Evolutionary conservation across 2,888 invertebrate genomes (phyloP), one percentile per base, ranked within the genome.

Genomic region (Cataglyphis altisquamis): DNA sequence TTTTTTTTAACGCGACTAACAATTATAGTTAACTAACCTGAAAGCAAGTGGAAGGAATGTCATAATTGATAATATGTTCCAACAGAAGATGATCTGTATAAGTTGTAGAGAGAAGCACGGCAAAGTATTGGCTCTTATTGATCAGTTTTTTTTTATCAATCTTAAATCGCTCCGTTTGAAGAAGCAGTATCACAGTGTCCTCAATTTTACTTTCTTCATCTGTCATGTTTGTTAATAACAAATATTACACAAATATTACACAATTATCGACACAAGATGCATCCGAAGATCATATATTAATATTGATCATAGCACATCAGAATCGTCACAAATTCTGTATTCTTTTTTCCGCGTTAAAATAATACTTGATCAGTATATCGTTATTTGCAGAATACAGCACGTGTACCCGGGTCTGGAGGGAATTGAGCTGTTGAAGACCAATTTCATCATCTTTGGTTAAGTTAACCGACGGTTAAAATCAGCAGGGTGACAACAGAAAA

Each of bases 61-160:
- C 90, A 82, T 92, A 94, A 83, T 93, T 93, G 32, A 94, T 91
- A 64, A 82, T 82, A 57, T 93, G 90, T 82, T 92, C 91, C 18
- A 90, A 86, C 29, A 87, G 86, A 25, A 74, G 82, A 41, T 91
- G 91, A 82, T 94, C 93, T 12, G 85, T 89, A 70, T 92, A 93
- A 70, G 91, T 91, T 45, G 90, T 87, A 0, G 92, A 92, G 29
- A 92, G 91, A 60, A 93, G 89, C 1, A 91, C 90, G 0, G 89
- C 87, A 70, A 94, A 94, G 29, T 94, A 94, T 1, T 84, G 75
- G 62, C 93, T 93, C 45, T 91, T 87, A 5, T 83, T 84, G 0
- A 87, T 84, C n/a, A 94, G 84, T 62, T 90, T 91, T n/a, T 82
- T 74, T 55, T 88, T 93, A n/a, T 90, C 81, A 9, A 90, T 92